Evolutionary conservation across 2,797 vertebrate species (phyloP).

Genomic region (Takifugu ocellatus): DNA sequence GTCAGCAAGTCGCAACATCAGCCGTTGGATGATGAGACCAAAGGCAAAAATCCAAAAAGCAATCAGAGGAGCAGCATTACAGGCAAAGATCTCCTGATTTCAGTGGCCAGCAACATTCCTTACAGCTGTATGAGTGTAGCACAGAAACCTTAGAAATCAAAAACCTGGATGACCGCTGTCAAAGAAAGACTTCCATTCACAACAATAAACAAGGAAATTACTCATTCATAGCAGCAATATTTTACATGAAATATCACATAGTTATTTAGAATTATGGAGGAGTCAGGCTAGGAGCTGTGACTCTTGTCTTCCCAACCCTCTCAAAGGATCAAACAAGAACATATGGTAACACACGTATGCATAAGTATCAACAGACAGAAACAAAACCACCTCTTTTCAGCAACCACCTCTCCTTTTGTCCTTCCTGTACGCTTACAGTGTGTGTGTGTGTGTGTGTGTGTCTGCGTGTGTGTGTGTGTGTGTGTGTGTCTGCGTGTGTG

Average conservation of each 20-base stretch:
- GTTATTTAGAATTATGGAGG: background rate
- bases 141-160: too few species aligned
- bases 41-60: constrained; percentile 5
- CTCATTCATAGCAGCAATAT: too few species aligned
- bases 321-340: too few species aligned
- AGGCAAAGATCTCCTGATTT: too few species aligned
- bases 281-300: background rate
- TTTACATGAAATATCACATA: too few species aligned
- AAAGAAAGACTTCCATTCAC: too few species aligned
- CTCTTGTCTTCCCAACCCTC: background rate
- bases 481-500: constrained; percentile 11
- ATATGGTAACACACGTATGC: too few species aligned
- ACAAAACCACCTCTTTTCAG: background rate
- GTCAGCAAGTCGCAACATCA: constrained; percentile 2
- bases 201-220: too few species aligned
- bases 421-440: constrained; percentile 12
- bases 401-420: background rate
- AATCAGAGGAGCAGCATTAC: too few species aligned
- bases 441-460: background rate
- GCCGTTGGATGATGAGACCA: too few species aligned
- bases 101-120: too few species aligned
- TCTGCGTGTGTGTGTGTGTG: constrained; percentile 6
- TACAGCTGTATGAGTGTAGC: too few species aligned
- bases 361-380: background rate
- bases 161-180: background rate